Conservation (phyloP, 2,113 vertebrate species). For the Turnix velox region DNA sequence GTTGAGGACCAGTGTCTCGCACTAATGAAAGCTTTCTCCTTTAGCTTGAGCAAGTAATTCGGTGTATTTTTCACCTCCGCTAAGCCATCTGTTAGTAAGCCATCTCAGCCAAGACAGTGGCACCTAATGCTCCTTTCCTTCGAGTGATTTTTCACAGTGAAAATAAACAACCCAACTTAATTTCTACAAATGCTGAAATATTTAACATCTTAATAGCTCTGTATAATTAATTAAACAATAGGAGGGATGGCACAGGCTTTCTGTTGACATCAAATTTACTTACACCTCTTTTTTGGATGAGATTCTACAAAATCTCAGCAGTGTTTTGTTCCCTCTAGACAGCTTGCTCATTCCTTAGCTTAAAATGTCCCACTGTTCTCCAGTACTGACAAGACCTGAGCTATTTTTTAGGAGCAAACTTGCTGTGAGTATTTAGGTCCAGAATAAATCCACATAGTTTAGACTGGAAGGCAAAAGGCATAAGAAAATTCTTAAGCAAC, state of each 20-base stretch:
- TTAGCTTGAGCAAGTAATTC: not conserved
- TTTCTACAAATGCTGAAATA: not conserved
- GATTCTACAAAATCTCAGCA: not conserved
- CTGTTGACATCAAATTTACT: not conserved
- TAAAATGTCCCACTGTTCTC: not conserved
- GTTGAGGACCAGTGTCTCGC: not conserved
- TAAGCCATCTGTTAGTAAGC: not conserved
- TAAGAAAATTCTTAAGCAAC: not conserved
- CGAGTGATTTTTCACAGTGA: not conserved
- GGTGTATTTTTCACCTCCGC: not conserved
- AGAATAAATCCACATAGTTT: not conserved
- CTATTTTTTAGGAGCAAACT: not conserved
- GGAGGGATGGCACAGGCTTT: not conserved
- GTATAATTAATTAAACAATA: not conserved
- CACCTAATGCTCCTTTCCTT: not conserved
- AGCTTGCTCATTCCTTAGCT: not conserved
- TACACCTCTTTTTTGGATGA: not conserved
- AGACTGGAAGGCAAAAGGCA: not conserved
- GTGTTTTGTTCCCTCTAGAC: not conserved
- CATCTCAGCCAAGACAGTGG: not conserved
- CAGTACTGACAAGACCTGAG: not conserved
- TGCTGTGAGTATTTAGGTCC: not conserved
- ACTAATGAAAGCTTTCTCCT: not conserved
- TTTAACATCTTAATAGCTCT: not conserved
- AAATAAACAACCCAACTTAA: not conserved